A percentile compares a stretch with the other conserved stretches of the same genome.
Evolutionary conservation across 2,797 vertebrate genomes (phyloP).

Genomic region (Parauchenoglanis punctatus): DNA sequence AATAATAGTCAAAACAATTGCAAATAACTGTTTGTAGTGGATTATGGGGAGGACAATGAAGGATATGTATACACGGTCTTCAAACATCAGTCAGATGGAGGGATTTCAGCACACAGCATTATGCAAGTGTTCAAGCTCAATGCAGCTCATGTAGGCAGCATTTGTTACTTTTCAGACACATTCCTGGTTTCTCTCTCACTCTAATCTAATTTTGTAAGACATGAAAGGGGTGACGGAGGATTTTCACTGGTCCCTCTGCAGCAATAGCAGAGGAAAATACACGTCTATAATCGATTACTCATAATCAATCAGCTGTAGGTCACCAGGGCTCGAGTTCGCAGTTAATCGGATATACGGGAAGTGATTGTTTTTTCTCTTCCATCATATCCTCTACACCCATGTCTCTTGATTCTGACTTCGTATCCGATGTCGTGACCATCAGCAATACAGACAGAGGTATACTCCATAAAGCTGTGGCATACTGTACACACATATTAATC

Average conservation of each 20-base stretch:
- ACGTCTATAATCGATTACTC: slow-evolving; percentile 54
- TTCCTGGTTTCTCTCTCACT: neutral
- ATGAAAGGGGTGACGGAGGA: slow-evolving; percentile 24
- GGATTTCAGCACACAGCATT: neutral
- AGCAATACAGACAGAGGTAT: slow-evolving; percentile 5
- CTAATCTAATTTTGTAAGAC: slow-evolving; percentile 24
- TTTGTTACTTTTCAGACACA: neutral
- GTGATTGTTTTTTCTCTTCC: slow-evolving; percentile 61
- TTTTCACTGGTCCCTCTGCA: neutral
- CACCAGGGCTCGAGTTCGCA: slow-evolving; percentile 45
- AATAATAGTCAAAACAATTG: neutral
- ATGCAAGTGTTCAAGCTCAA: neutral
- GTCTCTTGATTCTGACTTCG: slow-evolving; percentile 17
- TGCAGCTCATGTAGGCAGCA: neutral
- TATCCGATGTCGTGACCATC: slow-evolving; percentile 13
- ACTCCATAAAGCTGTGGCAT: neutral
- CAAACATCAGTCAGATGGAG: neutral
- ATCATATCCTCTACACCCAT: slow-evolving; percentile 36
- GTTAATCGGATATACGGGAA: slow-evolving; percentile 58
- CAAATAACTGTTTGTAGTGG: neutral
- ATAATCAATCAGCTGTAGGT: slow-evolving; percentile 57
- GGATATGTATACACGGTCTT: neutral
- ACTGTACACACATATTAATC: neutral
- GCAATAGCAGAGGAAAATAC: slow-evolving; percentile 20
- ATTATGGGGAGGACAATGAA: neutral